Evolutionary conservation across 2,888 invertebrate genomes (phyloP), one percentile per base, ranked within the genome.

Genomic region (Dione vanillae): DNA sequence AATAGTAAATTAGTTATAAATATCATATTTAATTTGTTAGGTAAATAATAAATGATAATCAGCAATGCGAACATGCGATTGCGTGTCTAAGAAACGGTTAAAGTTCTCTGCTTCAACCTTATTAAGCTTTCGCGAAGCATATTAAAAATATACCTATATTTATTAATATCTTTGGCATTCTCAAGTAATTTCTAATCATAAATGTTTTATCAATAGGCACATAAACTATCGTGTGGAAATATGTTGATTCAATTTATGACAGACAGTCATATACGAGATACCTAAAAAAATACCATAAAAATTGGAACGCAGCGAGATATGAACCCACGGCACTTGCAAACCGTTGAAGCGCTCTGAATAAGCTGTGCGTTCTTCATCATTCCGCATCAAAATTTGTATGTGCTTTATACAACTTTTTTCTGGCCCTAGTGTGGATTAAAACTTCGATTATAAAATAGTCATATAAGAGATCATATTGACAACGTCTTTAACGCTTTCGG

Each of bases 121-220:
- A 16, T 8, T 20, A 8, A 62, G 27, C 10, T 45, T 61, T 16
- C 40, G 35, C 35, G 41, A 16, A 19, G 19, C 12, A 40, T 40
- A 40, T 19, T 0, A n/a, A 37, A 59, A 8, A 49, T 16, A 35
- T 49, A 40, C 27, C 7, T 40, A 64, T 27, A 7, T 16, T 35
- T 35, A 45, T 9, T 64, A 64, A 49, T 64, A 43, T 64, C 27
- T 64, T 64, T 64, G 64, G 64, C 19, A 64, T 64, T 49, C 49
- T 27, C 43, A 43, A 61, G 43, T 45, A 3, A n/a, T 43, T 43
- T 20, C 20, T n/a, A 27, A 61, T 59, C 41, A 59, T 43, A 27
- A 45, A 61, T 61, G 10, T 27, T 27, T 10, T 43, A 27, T 7
- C 5, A 11, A 43, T 43, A 11, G 43, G 2, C n/a, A 10, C 37